A percentile compares a stretch with the other conserved stretches of the same genome.
Conservation (phyloP, 2,888 invertebrate genomes). For the Eupithecia tripunctaria region DNA sequence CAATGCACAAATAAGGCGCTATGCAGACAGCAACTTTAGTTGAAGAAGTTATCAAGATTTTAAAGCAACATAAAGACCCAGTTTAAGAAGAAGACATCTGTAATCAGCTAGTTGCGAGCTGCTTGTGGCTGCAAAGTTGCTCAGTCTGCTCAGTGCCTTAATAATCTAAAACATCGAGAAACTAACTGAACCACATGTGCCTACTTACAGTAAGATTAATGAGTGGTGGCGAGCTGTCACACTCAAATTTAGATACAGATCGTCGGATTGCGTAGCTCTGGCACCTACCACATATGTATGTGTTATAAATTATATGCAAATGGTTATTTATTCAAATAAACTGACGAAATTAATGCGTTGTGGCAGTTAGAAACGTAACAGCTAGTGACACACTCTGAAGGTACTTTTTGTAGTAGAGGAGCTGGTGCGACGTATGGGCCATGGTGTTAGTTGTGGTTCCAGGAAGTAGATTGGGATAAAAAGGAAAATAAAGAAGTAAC, state of each 20-base stretch:
- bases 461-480: not conserved
- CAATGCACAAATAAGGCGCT: constrained; percentile 1
- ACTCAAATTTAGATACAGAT: constrained; percentile 61
- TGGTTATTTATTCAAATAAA: constrained; percentile 79
- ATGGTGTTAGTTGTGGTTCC: not conserved
- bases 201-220: constrained; percentile 55
- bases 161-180: constrained; percentile 11
- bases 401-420: constrained; percentile 32
- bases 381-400: constrained; percentile 53
- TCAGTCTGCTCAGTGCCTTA: too few species aligned
- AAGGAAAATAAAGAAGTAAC: not conserved
- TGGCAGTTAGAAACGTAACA: constrained; percentile 67
- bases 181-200: constrained; percentile 17
- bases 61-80: too few species aligned
- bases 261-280: constrained; percentile 60
- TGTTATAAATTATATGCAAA: constrained; percentile 72
- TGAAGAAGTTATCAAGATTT: too few species aligned
- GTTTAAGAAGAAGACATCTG: too few species aligned
- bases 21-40: too few species aligned
- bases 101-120: too few species aligned
- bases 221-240: constrained; percentile 61
- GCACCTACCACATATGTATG: constrained; percentile 40
- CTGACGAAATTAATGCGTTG: constrained; percentile 79
- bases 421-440: constrained; percentile 15
- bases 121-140: too few species aligned